Conservation (phyloP, 2,113 vertebrate species). For the Eulemur rufifrons region DNA sequence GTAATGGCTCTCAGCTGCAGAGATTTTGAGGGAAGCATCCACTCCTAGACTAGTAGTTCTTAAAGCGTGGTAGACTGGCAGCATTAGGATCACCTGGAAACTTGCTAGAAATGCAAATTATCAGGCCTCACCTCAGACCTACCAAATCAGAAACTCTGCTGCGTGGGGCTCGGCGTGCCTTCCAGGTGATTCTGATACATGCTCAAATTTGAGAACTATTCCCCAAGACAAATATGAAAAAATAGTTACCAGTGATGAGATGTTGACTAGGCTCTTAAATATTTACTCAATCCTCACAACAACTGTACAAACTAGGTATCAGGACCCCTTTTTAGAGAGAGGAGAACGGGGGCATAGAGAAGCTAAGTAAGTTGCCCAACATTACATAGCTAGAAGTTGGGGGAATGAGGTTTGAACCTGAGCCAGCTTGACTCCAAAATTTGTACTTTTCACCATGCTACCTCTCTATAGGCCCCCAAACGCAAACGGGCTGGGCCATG, state of each 20-base stretch:
- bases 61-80: not conserved
- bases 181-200: not conserved
- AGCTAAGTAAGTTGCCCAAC: not conserved
- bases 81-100: not conserved
- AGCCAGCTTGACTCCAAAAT: not conserved
- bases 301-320: not conserved
- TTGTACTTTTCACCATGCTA: not conserved
- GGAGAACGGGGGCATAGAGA: not conserved
- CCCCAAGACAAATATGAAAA: not conserved
- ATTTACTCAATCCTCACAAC: not conserved
- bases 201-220: slow-evolving; percentile 25
- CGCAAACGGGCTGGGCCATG: not conserved
- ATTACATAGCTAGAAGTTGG: not conserved
- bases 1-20: not conserved
- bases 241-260: not conserved
- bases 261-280: not conserved
- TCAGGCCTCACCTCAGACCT: not conserved
- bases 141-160: slow-evolving; percentile 1
- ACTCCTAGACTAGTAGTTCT: not conserved
- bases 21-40: not conserved
- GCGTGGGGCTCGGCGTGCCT: not conserved
- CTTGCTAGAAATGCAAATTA: not conserved
- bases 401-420: not conserved
- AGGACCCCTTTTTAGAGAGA: not conserved
- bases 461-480: not conserved